A percentile compares a stretch with the other conserved stretches of the same genome.
These are phyloP conservation scores for Ambastaia sidthimunki DNA, from an alignment of 2,797 vertebrate genomes.

Conservation along the genomic window DNA sequence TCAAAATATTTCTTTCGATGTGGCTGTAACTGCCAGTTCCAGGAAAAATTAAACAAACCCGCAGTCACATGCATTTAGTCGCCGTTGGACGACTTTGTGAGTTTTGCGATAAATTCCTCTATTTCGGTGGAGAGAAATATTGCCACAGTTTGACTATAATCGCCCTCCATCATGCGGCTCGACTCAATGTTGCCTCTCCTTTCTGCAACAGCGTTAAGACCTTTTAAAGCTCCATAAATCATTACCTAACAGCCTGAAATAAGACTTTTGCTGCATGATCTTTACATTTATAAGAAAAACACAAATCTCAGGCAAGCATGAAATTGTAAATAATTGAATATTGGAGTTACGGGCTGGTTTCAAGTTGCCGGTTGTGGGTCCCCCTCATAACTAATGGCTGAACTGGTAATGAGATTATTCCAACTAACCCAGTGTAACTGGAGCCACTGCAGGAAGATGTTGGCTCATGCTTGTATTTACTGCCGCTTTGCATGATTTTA, in stretches of 20 bases:
- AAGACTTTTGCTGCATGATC: slow-evolving; percentile 74
- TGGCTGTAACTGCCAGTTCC: slow-evolving; percentile 15
- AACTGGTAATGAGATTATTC: slow-evolving; percentile 75
- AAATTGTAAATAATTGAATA: slow-evolving; percentile 80
- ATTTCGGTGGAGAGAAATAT: slow-evolving; percentile 33
- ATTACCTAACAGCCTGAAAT: slow-evolving; percentile 66
- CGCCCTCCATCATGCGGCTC: slow-evolving; percentile 10
- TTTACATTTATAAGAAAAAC: slow-evolving; percentile 78
- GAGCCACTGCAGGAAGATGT: slow-evolving; percentile 58
- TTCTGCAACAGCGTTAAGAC: not conserved
- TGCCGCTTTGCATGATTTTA: slow-evolving; percentile 6
- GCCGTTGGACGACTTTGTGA: slow-evolving; percentile 23
- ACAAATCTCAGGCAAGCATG: slow-evolving; percentile 75
- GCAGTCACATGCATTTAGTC: slow-evolving; percentile 8
- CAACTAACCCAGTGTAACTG: slow-evolving; percentile 60
- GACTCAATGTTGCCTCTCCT: slow-evolving; percentile 16
- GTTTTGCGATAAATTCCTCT: slow-evolving; percentile 44
- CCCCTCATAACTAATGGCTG: slow-evolving; percentile 66
- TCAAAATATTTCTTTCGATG: not conserved
- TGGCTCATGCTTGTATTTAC: not conserved
- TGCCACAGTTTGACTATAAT: slow-evolving; percentile 10
- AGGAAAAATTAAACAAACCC: slow-evolving; percentile 37
- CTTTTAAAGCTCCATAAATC: slow-evolving; percentile 31
- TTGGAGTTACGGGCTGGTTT: slow-evolving; percentile 62
- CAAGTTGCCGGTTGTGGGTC: slow-evolving; percentile 57